A percentile compares a stretch with the other conserved stretches of the same genome.
phyloP scores from a whole-genome alignment of 2,113 vertebrate species.

The Paratilapia polleni region DNA sequence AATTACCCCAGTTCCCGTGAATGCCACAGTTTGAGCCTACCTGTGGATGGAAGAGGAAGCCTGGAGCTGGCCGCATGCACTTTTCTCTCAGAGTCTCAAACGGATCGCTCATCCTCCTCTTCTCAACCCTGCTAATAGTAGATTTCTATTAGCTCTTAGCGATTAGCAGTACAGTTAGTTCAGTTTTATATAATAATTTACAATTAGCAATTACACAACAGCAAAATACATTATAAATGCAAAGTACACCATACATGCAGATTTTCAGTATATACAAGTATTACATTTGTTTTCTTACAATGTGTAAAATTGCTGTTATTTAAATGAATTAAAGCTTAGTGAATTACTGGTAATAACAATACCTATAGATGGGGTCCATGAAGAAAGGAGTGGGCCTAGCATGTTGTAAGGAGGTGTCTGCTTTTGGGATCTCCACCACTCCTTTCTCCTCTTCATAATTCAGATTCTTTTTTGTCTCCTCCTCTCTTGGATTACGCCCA shows the following conservation, averaged over 20 bases:
- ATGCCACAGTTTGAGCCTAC: conserved; percentile 73
- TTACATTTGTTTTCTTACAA: background rate
- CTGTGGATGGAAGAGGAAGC: conserved; percentile 99
- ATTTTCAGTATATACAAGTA: background rate
- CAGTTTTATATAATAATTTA: background rate
- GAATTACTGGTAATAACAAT: conserved; percentile 78
- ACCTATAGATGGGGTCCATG: conserved; percentile 99
- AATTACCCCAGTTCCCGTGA: background rate
- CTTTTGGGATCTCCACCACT: conserved; percentile 82
- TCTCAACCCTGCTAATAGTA: conserved; percentile 99
- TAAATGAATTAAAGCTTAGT: background rate
- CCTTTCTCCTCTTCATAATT: conserved; percentile 89
- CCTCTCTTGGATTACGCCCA: conserved; percentile 81
- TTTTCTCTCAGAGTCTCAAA: conserved; percentile 99
- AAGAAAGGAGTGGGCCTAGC: conserved; percentile 97
- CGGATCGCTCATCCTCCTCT: conserved; percentile 98
- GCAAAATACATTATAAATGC: too few species aligned
- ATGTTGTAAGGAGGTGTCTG: conserved; percentile 92
- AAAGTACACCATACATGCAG: background rate
- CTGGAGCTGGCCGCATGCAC: conserved; percentile 95
- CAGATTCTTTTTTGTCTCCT: conserved; percentile 85
- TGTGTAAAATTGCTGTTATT: background rate
- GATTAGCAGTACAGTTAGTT: background rate
- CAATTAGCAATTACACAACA: background rate
- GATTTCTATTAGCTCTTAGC: conserved; percentile 83